These are phyloP conservation scores for Meriones unguiculatus DNA, from an alignment of 2,113 vertebrate species.

Conservation along the genomic window DNA sequence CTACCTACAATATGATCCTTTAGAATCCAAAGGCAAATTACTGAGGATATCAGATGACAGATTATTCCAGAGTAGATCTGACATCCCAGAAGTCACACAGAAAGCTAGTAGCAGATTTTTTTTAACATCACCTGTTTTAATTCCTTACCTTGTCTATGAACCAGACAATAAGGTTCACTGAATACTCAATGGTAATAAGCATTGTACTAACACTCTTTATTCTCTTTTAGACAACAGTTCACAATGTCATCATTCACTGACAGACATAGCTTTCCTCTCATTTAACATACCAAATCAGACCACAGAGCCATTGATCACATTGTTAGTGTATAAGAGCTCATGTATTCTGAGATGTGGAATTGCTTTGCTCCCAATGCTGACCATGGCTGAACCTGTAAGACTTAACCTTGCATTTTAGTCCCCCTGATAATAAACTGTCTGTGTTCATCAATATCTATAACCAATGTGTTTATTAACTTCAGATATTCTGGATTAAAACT, in stretches of 20 bases:
- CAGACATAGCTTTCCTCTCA: neutral
- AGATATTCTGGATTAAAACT: fast-evolving
- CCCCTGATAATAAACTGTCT: neutral
- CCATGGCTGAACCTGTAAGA: neutral
- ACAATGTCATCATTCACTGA: neutral
- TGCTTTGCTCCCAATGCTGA: neutral
- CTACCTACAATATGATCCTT: conserved; percentile 29
- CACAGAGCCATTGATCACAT: neutral
- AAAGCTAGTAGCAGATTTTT: conserved; percentile 59
- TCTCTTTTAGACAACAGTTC: neutral
- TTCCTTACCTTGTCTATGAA: conserved; percentile 60
- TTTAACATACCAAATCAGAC: neutral
- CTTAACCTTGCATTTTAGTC: neutral
- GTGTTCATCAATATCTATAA: neutral
- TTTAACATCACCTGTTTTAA: conserved; percentile 68
- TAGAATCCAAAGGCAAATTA: conserved; percentile 52
- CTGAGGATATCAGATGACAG: conserved; percentile 15
- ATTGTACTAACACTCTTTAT: conserved; percentile 67
- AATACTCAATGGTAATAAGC: conserved; percentile 65
- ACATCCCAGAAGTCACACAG: conserved; percentile 64
- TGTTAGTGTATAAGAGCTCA: neutral
- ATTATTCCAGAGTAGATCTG: conserved; percentile 16
- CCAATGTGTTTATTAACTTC: neutral
- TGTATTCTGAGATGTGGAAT: neutral
- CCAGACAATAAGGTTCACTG: conserved; percentile 67